Evolutionary conservation across 2,888 invertebrate species (phyloP).

Genomic region (Andrena fulva): DNA sequence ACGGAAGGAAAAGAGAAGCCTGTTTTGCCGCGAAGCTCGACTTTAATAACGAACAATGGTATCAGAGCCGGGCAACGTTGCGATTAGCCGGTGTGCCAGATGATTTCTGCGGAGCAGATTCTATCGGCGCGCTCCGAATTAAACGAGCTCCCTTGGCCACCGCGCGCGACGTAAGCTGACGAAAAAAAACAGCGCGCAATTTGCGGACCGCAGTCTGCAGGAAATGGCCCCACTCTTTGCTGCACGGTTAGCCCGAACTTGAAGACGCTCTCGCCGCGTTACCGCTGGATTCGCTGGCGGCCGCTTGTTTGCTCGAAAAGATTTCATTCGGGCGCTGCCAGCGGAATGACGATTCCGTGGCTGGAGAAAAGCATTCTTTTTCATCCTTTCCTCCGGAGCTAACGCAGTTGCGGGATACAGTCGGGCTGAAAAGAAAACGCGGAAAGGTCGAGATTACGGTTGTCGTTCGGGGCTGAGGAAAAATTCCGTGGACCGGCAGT

Average conservation of each 20-base stretch:
- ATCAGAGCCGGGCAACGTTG: constrained; percentile 62
- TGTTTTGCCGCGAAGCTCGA: constrained; percentile 21
- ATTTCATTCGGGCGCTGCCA: constrained; percentile 6
- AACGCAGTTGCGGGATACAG: background rate
- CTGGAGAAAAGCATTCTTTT: background rate
- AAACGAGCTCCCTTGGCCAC: constrained; percentile 76
- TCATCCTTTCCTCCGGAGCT: background rate
- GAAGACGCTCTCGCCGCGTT: constrained; percentile 17
- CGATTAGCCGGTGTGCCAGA: constrained; percentile 70
- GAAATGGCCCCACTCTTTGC: constrained; percentile 34
- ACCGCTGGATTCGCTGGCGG: background rate
- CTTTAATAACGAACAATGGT: constrained; percentile 76
- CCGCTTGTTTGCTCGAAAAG: constrained; percentile 11
- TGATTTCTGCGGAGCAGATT: constrained; percentile 34
- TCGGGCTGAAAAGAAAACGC: background rate
- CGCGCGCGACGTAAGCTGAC: constrained; percentile 69
- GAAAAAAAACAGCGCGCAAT: constrained; percentile 54
- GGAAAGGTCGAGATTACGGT: background rate
- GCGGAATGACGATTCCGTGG: constrained; percentile 13
- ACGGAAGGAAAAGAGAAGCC: constrained; percentile 7
- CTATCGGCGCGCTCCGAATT: constrained; percentile 76
- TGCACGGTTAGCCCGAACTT: constrained; percentile 1
- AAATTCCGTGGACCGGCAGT: background rate
- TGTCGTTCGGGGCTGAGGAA: background rate
- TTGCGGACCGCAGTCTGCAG: constrained; percentile 55